Percentiles rank a stretch among this genome's conserved stretches.
phyloP scores from a whole-genome alignment of 1,140 invertebrate species.

The Harlomillsia oculata region DNA sequence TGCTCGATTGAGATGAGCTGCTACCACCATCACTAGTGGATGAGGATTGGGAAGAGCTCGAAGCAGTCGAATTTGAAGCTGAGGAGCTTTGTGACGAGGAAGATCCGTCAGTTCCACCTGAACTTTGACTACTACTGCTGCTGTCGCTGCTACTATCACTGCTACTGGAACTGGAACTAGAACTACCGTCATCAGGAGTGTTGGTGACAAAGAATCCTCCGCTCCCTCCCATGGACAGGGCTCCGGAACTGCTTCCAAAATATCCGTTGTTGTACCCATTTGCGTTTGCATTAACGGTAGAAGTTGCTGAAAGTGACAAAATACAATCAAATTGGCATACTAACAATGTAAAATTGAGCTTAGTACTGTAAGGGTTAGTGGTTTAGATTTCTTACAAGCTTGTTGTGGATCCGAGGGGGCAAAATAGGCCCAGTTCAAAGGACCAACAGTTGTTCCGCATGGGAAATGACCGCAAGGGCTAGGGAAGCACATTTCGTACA shows the following conservation, averaged over 20 bases:
- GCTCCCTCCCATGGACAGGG: too few relatives aligned
- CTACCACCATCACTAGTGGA: neutral
- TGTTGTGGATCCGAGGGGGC: neutral
- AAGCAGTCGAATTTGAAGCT: neutral
- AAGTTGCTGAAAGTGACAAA: neutral
- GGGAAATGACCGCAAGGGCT: slow-evolving; percentile 4
- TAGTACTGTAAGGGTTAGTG: too few relatives aligned
- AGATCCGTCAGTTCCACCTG: neutral
- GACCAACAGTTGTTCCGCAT: slow-evolving; percentile 18
- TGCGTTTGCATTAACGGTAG: neutral
- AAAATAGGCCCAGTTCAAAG: slow-evolving; percentile 8
- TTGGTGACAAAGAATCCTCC: too few relatives aligned
- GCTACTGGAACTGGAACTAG: neutral
- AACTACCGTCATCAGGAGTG: neutral
- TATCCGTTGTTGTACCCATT: neutral
- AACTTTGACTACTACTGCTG: neutral
- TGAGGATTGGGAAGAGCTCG: neutral
- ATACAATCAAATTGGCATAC: neutral
- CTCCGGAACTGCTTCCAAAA: neutral
- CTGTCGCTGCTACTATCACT: neutral
- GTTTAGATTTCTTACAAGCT: neutral
- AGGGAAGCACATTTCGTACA: slow-evolving; percentile 30
- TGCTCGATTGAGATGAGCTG: neutral
- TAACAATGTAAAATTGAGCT: too few relatives aligned
- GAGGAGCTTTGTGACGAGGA: neutral